Evolutionary conservation across 2,888 invertebrate species (phyloP).

Genomic region (Monoplex corrugatus): DNA sequence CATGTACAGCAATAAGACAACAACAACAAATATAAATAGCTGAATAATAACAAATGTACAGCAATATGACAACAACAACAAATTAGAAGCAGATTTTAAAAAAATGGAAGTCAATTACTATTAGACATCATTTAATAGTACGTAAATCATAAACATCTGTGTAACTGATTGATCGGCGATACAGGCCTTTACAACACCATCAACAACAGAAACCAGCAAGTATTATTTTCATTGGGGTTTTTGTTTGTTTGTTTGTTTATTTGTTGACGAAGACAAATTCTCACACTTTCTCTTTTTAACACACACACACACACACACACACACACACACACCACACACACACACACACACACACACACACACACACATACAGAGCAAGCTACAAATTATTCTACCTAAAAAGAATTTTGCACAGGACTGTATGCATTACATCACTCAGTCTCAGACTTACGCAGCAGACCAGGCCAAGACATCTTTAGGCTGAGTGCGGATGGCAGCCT

Average conservation of each 20-base stretch:
- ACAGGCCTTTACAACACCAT: too few species aligned
- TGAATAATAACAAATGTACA: conserved; percentile 55
- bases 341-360: too few species aligned
- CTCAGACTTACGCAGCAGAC: conserved; percentile 85
- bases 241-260: not conserved
- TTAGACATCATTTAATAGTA: too few species aligned
- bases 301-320: too few species aligned
- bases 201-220: too few species aligned
- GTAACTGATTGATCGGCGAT: too few species aligned
- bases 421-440: too few species aligned
- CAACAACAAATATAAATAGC: conserved; percentile 83
- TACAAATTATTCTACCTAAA: not conserved
- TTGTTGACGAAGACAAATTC: not conserved
- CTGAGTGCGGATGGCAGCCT: conserved; percentile 94
- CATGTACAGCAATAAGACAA: not conserved
- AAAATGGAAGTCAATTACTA: too few species aligned
- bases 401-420: too few species aligned
- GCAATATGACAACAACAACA: not conserved
- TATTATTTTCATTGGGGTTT: too few species aligned
- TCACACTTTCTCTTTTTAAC: not conserved
- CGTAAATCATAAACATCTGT: too few species aligned
- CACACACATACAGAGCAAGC: not conserved
- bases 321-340: too few species aligned
- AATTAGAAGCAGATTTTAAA: not conserved
- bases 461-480: conserved; percentile 92